These are phyloP conservation scores for Myotis lucifugus DNA, from an alignment of 2,113 vertebrate species.

Conservation along the genomic window DNA sequence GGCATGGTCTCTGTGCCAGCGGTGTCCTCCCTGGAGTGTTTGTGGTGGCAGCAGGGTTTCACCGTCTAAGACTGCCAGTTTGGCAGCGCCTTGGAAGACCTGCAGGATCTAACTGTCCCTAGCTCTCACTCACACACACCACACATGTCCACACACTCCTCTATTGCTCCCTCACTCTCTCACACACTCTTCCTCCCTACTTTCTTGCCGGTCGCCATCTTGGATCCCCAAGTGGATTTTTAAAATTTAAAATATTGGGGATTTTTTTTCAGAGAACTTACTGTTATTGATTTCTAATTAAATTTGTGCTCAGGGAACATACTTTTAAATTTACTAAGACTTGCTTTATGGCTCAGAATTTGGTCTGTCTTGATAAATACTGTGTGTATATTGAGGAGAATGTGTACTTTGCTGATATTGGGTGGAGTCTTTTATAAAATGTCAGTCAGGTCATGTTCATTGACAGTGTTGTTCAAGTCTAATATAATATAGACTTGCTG, in stretches of 20 bases:
- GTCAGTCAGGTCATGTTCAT: neutral
- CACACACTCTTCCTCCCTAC: too few species aligned
- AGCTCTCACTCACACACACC: too few species aligned
- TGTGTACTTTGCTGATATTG: neutral
- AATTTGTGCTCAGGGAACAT: neutral
- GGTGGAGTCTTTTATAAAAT: neutral
- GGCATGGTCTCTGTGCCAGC: too few species aligned
- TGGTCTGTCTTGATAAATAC: neutral
- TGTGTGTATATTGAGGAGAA: neutral
- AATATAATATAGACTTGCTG: neutral
- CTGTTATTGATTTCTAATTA: slow-evolving; percentile 12
- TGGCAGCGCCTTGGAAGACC: too few species aligned
- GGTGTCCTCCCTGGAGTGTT: too few species aligned
- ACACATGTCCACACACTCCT: too few species aligned
- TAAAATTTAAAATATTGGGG: neutral
- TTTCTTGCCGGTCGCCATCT: too few species aligned
- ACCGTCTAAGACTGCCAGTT: too few species aligned
- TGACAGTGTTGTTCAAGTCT: neutral
- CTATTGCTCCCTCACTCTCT: too few species aligned
- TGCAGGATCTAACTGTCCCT: too few species aligned
- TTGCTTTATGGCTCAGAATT: neutral
- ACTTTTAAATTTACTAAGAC: neutral
- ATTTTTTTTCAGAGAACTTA: neutral
- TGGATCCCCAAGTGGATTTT: neutral
- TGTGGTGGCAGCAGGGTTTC: too few species aligned